Conservation (phyloP, 2,797 vertebrate genomes). For the Lacerta bilineata region DNA sequence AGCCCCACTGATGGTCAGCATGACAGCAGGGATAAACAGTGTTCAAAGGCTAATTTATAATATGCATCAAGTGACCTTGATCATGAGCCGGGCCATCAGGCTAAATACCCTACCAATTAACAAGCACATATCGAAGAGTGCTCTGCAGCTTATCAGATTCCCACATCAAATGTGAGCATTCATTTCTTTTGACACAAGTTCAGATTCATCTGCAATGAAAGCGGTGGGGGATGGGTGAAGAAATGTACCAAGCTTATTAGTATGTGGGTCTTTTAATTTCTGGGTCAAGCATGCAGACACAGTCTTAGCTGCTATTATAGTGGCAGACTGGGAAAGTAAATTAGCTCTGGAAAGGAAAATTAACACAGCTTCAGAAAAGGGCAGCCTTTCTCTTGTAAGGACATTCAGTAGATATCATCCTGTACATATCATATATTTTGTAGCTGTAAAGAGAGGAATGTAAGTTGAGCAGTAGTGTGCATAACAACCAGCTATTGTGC, state of each 20-base stretch:
- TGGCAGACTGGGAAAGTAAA: neutral
- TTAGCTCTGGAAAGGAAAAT: neutral
- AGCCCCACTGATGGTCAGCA: neutral
- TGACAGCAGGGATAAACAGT: neutral
- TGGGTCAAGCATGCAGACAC: neutral
- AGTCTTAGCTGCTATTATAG: neutral
- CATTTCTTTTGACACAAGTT: neutral
- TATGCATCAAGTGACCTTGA: neutral
- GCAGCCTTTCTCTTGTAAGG: neutral
- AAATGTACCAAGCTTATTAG: neutral
- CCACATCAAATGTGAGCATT: constrained; percentile 7
- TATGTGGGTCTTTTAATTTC: neutral
- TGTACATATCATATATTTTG: no score
- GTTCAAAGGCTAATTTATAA: neutral
- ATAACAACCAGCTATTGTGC: no score
- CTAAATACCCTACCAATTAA: neutral
- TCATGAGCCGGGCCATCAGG: neutral
- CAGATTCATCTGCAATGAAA: neutral
- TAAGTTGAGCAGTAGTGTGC: no score
- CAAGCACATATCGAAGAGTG: no score
- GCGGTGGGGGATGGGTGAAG: no score
- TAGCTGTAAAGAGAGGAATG: no score
- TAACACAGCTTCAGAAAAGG: neutral
- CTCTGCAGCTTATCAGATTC: neutral
- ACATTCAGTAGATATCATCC: neutral